These are phyloP conservation scores for Pseudochirops corinnae DNA, from an alignment of 2,797 vertebrate species.

Conservation along the genomic window DNA sequence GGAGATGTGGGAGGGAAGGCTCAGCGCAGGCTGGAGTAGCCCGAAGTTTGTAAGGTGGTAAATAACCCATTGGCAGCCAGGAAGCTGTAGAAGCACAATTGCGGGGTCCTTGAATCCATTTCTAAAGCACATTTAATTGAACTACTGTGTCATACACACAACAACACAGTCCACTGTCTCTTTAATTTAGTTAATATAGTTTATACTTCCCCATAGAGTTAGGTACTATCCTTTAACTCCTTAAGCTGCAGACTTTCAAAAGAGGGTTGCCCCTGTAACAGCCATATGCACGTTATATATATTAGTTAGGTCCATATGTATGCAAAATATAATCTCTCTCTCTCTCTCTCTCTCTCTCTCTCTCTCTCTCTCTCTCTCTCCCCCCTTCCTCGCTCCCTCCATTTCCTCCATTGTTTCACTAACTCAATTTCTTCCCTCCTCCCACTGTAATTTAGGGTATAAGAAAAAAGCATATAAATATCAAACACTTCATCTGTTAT, in stretches of 20 bases:
- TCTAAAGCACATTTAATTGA: background rate
- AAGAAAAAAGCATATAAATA: slow-evolving; percentile 68
- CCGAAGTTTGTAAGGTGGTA: background rate
- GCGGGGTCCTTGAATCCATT: background rate
- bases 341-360: background rate
- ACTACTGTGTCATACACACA: background rate
- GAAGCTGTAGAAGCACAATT: background rate
- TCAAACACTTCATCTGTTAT: slow-evolving; percentile 76
- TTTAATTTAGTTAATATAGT: background rate
- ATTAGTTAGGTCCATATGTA: background rate
- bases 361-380: too few relatives aligned
- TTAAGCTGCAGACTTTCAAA: background rate
- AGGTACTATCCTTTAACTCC: background rate
- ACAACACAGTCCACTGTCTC: background rate
- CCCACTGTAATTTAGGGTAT: slow-evolving; percentile 52
- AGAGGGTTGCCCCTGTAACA: background rate
- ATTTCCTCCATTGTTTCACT: background rate
- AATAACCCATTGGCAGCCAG: background rate
- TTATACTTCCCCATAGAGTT: background rate
- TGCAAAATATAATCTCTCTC: background rate
- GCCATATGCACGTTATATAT: background rate
- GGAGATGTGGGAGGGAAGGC: background rate
- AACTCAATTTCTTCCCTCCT: background rate
- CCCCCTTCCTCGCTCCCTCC: background rate
- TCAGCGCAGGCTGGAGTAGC: background rate